Evolutionary conservation across 1,140 invertebrate species (phyloP), one percentile per base, ranked within the genome.

Genomic region (Conus ventricosus): DNA sequence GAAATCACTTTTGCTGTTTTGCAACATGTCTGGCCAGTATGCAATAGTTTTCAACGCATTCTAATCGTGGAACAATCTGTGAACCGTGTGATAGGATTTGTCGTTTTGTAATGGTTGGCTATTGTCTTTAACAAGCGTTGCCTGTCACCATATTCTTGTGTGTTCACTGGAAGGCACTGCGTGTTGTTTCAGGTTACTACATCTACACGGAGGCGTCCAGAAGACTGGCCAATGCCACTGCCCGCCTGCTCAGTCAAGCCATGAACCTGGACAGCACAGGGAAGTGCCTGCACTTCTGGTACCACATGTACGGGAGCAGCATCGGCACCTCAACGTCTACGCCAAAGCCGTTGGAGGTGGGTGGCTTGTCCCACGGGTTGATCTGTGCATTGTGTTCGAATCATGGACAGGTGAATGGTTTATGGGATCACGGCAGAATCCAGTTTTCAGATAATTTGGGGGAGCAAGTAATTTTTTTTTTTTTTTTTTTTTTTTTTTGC

Each of bases 121-220:
- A 39, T 39, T 39, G 39, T 39, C 39, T 39, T 39, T 3, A 39
- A 39, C 39, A 39, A 39, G 39, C 39, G 39, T 39, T 39, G 39
- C 39, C 39, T 39, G 39, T 39, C 39, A 39, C 3, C 39, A 1
- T 39, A 39, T 39, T 39, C 3, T 39, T 39, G 39, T 39, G 39
- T 39, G 39, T 39, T 39, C 39, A 39, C 39, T 39, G 39, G 39
- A 39, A 39, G 39, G 39, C 39, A 39, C 39, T 39, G 39, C 3
- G 39, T 39, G 3, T 39, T 39, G 39, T 15, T 75, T 11, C 85
- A 87, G 97, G 97, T 25, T 96, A 97, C 93, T 98, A 97, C 94
- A 96, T 98, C 95, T 97, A 97, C 92, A 97, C 97, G 71, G 97
- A 98, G 91, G 96, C 97, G 10, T 92, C 92, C 23, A 39, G 13